phyloP scores from a whole-genome alignment of 2,888 invertebrate genomes.

The Andrena camellia region DNA sequence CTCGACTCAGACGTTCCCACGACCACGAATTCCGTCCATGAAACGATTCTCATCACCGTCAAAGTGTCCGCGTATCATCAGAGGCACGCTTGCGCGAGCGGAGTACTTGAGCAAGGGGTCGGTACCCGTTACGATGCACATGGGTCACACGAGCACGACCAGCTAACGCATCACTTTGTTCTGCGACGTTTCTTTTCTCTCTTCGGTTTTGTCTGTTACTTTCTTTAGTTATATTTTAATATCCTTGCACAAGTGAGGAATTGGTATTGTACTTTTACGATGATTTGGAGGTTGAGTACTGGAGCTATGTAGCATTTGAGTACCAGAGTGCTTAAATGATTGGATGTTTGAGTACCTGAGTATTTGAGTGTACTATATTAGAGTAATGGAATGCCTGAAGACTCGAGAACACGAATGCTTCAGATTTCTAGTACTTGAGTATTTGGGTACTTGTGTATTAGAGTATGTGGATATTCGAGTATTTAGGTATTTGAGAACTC shows the following conservation, averaged over 20 bases:
- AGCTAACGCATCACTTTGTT: conserved; percentile 13
- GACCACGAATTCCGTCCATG: conserved; percentile 28
- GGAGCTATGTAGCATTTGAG: no score
- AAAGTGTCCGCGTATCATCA: conserved; percentile 29
- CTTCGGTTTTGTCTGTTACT: neutral
- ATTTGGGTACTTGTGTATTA: no score
- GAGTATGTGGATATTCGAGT: no score
- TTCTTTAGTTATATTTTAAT: neutral
- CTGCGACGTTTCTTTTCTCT: neutral
- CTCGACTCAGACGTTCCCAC: conserved; percentile 24
- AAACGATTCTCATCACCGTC: conserved; percentile 9
- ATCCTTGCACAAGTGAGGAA: neutral
- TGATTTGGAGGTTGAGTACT: no score
- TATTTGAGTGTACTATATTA: no score
- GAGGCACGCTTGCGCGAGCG: conserved; percentile 10
- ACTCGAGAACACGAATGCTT: no score
- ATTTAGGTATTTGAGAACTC: no score
- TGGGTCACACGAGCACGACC: conserved; percentile 51
- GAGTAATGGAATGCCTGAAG: no score
- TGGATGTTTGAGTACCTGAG: no score
- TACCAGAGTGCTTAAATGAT: no score
- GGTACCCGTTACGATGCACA: conserved; percentile 65
- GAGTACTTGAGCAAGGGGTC: conserved; percentile 41
- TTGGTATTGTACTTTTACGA: no score
- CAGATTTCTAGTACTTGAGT: no score